phyloP scores from a whole-genome alignment of 2,888 invertebrate species.

The Volucella inflata region DNA sequence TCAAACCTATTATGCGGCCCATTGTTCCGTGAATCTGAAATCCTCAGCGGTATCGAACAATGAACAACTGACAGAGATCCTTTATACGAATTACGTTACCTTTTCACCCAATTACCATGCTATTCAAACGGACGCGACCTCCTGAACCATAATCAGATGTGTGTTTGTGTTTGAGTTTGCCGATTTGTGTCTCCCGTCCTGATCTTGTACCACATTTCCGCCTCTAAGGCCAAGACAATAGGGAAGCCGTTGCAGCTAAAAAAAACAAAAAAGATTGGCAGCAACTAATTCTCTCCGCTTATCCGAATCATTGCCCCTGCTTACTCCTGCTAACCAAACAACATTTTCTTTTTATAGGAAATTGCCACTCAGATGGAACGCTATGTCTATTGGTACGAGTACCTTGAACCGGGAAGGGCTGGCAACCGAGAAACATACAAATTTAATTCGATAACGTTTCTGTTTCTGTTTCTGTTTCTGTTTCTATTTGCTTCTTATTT shows the following conservation, averaged over 20 bases:
- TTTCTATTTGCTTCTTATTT: constrained; percentile 34
- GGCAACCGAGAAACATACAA: constrained; percentile 64
- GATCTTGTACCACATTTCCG: constrained; percentile 39
- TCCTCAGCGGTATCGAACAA: constrained; percentile 38
- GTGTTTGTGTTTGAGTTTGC: constrained; percentile 27
- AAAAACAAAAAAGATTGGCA: constrained; percentile 56
- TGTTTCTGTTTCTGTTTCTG: constrained; percentile 41
- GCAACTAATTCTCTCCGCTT: constrained; percentile 77
- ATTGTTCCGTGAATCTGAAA: constrained; percentile 55
- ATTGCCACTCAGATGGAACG: constrained; percentile 62
- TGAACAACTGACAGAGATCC: constrained; percentile 61
- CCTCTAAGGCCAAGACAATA: constrained; percentile 44
- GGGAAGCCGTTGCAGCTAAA: constrained; percentile 51
- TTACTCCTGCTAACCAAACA: constrained; percentile 48
- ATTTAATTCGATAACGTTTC: constrained; percentile 74
- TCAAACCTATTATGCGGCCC: constrained; percentile 66
- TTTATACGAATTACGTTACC: constrained; percentile 49
- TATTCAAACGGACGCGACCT: constrained; percentile 67
- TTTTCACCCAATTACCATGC: constrained; percentile 64
- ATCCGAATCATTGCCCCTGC: constrained; percentile 71
- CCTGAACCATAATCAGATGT: constrained; percentile 12
- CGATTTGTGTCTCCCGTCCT: background rate
- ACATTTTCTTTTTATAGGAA: constrained; percentile 45
- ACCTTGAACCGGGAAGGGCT: constrained; percentile 32
- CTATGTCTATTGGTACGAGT: constrained; percentile 4